phyloP scores from a whole-genome alignment of 1,140 invertebrate species.

The Drosophila tani region DNA sequence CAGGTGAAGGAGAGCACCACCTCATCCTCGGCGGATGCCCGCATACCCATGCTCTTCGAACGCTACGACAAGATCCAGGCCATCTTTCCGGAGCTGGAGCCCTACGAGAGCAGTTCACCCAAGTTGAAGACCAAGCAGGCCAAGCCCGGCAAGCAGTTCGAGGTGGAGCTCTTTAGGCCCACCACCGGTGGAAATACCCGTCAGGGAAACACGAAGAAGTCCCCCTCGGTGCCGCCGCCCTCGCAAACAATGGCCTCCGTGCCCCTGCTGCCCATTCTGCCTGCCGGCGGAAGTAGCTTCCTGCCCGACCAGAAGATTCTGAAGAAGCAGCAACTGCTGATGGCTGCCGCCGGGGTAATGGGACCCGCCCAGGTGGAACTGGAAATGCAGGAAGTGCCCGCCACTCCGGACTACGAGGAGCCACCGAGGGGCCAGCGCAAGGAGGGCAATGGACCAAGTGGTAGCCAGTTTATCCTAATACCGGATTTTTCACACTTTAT shows the following conservation, averaged over 20 bases:
- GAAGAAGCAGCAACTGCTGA: conserved; percentile 74
- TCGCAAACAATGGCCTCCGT: conserved; percentile 29
- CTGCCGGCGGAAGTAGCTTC: conserved; percentile 70
- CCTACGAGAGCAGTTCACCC: conserved; percentile 71
- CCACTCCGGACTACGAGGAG: conserved; percentile 17
- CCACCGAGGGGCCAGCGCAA: conserved; percentile 21
- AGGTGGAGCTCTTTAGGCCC: conserved; percentile 67
- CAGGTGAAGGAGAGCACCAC: conserved; percentile 86
- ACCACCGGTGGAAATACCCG: conserved; percentile 47
- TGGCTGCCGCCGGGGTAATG: conserved; percentile 74
- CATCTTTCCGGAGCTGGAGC: conserved; percentile 90
- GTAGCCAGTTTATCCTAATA: conserved; percentile 48
- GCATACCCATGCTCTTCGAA: conserved; percentile 90
- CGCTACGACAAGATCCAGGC: conserved; percentile 90
- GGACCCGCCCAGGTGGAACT: conserved; percentile 30
- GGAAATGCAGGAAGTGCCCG: conserved; percentile 20
- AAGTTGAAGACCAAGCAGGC: conserved; percentile 48
- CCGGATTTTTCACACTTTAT: conserved; percentile 17
- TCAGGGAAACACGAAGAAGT: conserved; percentile 79
- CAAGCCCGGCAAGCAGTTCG: conserved; percentile 71
- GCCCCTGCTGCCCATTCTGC: conserved; percentile 28
- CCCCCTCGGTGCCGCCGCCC: conserved; percentile 69
- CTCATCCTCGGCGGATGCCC: conserved; percentile 42
- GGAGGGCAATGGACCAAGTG: conserved; percentile 56
- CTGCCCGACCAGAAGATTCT: conserved; percentile 79